Evolutionary conservation across 2,797 vertebrate genomes (phyloP).

Genomic region (Phaenicophaeus curvirostris): DNA sequence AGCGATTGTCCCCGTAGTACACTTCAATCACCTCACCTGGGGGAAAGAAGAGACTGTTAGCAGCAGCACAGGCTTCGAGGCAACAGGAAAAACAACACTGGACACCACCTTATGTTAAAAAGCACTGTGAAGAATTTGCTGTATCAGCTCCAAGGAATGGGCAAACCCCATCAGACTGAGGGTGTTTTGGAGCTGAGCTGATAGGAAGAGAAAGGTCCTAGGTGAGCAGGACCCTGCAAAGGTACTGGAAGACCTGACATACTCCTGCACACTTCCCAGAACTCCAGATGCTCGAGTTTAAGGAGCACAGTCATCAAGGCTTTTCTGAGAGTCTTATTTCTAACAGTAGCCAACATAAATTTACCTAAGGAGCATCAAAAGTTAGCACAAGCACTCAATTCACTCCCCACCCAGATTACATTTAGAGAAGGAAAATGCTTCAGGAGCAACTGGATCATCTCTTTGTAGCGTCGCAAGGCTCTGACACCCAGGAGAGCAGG

Average conservation of each 20-base stretch:
- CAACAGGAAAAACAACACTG: rapidly evolving
- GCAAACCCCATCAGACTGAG: neutral
- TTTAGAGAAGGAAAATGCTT: neutral
- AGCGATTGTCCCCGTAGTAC: slow-evolving; percentile 70
- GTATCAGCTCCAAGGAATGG: neutral
- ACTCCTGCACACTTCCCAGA: neutral
- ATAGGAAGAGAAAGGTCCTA: neutral
- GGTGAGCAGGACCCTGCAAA: rapidly evolving
- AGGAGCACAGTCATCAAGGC: neutral
- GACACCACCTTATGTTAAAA: rapidly evolving
- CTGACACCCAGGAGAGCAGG: neutral
- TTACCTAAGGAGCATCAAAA: neutral
- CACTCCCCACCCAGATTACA: neutral
- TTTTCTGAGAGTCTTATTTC: neutral
- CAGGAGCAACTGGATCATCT: neutral
- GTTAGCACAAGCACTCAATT: neutral
- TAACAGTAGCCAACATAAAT: too few relatives aligned
- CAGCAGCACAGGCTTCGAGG: rapidly evolving
- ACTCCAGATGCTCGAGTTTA: rapidly evolving
- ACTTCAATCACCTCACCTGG: slow-evolving; percentile 74
- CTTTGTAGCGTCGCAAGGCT: neutral
- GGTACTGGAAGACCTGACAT: neutral
- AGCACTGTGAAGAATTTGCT: rapidly evolving
- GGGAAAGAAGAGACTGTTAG: slow-evolving; percentile 9
- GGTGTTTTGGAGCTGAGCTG: rapidly evolving